Conservation (phyloP, 2,113 vertebrate genomes). For the Gopherus flavomarginatus region DNA sequence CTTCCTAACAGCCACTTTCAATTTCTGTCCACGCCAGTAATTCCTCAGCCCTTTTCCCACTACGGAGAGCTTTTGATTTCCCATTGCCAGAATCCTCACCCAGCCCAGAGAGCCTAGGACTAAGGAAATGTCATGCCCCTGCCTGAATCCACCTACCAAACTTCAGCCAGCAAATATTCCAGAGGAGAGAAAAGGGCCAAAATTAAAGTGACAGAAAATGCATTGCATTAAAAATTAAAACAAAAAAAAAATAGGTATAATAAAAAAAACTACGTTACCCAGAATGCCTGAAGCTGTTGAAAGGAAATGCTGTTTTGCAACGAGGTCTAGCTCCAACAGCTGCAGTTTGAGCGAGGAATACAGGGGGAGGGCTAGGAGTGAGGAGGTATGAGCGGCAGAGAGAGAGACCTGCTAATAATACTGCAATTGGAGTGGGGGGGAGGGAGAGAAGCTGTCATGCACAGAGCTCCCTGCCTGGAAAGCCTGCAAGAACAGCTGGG, state of each 20-base stretch:
- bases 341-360: constrained; percentile 73
- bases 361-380: constrained; percentile 36
- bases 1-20: background rate
- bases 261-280: constrained; percentile 87
- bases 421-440: background rate
- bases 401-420: background rate
- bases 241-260: no score
- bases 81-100: background rate
- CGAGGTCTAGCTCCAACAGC: constrained; percentile 74
- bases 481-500: constrained; percentile 27
- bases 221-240: no score
- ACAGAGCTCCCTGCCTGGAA: constrained; percentile 10
- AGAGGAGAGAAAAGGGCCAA: background rate
- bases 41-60: background rate
- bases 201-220: accelerated
- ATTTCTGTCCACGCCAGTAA: accelerated
- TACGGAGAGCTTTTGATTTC: accelerated
- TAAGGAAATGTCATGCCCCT: background rate
- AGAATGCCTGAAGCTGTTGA: constrained; percentile 67
- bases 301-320: constrained; percentile 86
- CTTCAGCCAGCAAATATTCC: accelerated
- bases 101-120: background rate
- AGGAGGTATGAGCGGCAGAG: background rate
- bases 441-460: background rate
- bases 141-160: background rate